phyloP scores from a whole-genome alignment of 1,140 invertebrate genomes.

The Drosophila kanapiae region DNA sequence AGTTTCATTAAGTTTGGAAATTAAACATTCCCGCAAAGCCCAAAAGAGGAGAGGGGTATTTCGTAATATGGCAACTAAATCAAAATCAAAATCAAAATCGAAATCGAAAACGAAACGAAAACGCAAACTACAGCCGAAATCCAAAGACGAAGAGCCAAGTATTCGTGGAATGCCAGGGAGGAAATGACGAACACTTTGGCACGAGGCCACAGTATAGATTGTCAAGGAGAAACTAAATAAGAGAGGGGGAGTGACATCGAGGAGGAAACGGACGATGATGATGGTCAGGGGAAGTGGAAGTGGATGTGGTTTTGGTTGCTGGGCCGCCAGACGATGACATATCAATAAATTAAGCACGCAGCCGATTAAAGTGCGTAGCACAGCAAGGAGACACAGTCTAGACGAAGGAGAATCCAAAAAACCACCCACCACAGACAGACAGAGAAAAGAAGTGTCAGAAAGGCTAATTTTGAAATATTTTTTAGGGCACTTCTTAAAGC shows the following conservation, averaged over 20 bases:
- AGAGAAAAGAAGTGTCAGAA: slow-evolving; percentile 1
- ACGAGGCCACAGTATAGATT: slow-evolving; percentile 41
- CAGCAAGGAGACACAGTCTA: slow-evolving; percentile 47
- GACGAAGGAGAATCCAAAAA: slow-evolving; percentile 44
- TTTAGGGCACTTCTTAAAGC: not conserved
- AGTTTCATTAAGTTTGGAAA: slow-evolving; percentile 40
- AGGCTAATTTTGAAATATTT: not conserved
- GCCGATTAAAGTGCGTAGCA: slow-evolving; percentile 66
- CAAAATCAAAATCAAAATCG: slow-evolving; percentile 20
- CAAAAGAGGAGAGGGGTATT: slow-evolving; percentile 35
- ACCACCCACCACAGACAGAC: slow-evolving; percentile 18
- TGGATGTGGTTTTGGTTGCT: slow-evolving; percentile 10
- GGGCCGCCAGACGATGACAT: slow-evolving; percentile 58
- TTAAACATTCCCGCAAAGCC: slow-evolving; percentile 30
- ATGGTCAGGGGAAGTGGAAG: slow-evolving; percentile 10
- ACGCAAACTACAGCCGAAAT: slow-evolving; percentile 23
- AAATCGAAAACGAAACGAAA: slow-evolving; percentile 7
- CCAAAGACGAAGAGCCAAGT: slow-evolving; percentile 20
- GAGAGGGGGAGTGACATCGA: slow-evolving; percentile 4
- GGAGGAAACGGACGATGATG: not conserved
- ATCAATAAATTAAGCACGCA: slow-evolving; percentile 80
- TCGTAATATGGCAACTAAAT: slow-evolving; percentile 48
- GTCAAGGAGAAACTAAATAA: slow-evolving; percentile 49
- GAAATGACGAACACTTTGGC: slow-evolving; percentile 49
- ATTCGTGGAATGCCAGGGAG: slow-evolving; percentile 47